Base-by-base conservation (phyloP, 2,797 vertebrate genomes). In the Gambusia yucatana region DNA sequence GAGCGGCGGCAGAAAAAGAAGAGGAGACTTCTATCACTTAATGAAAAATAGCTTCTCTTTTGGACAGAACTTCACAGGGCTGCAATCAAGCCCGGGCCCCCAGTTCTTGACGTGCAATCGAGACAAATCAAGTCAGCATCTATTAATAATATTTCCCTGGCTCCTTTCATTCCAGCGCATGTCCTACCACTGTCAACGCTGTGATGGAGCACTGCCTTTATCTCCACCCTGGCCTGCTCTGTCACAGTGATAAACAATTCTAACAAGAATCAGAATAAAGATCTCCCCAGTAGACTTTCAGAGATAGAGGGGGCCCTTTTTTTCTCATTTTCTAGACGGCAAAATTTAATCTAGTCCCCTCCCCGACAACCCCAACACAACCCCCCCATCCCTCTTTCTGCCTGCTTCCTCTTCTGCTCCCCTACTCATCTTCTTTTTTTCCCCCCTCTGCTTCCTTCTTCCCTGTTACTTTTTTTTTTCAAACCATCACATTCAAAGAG, bases 221-320 rank as follows among this genome's bases (percentile, higher is more conserved):
- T 99, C 98, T 98, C 86, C 97, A 96, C 97, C 97, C 96, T 96
- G 97, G 97, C 97, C 97, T 97, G 97, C 97, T 98, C 97, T 98
- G 97, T 98, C 98, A 98, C 97, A 97, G 97, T 98, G 97, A 99
- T 99, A 99, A 99, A 99, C 98, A 99, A 99, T 98, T 99, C 98
- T 98, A 99, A 99, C 98, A 99, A 98, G 98, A 98, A 99, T 99
- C 98, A 98, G 97, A 99, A 98, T 98, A 98, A 98, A 98, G 97
- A 99, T 98, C 98, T 99, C 97, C 98, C 97, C 97, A 98, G 97
- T 97, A 98, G 97, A 98, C 98, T 98, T 96, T 93, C 95, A 96
- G 95, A 98, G 97, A 98, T 98, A 98, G 97, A 97, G 96, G 82
- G 80, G 82, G 96, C 96, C 90, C 91, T 79, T 95, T 96, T 98